Conservation (phyloP, 2,113 vertebrate genomes). For the Macroglossus sobrinus region DNA sequence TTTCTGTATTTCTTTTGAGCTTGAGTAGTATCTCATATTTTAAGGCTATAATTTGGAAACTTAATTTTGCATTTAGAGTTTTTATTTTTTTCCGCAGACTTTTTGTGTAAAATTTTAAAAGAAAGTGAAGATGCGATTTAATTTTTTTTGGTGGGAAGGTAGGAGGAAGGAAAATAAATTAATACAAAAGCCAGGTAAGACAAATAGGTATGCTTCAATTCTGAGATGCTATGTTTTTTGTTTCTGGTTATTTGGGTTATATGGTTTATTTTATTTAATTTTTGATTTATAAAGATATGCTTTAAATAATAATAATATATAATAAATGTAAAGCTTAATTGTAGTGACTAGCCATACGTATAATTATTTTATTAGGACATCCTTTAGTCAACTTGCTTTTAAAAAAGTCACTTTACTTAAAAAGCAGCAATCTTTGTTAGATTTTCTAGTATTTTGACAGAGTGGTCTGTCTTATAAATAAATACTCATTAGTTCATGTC, state of each 20-base stretch:
- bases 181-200: neutral
- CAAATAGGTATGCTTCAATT: neutral
- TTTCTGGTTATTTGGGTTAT: conserved; percentile 22
- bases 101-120: conserved; percentile 12
- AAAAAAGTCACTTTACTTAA: neutral
- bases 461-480: neutral
- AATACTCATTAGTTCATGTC: neutral
- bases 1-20: neutral
- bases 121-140: neutral
- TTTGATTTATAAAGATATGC: conserved; percentile 18
- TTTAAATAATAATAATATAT: neutral
- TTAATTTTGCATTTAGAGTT: neutral
- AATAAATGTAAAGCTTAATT: conserved; percentile 1
- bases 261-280: neutral
- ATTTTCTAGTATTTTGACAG: neutral
- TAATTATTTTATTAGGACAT: neutral
- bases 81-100: neutral
- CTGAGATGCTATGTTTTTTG: neutral
- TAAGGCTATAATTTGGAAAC: neutral
- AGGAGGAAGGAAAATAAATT: neutral
- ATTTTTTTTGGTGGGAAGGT: neutral
- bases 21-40: neutral
- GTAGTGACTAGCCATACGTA: neutral
- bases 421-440: neutral
- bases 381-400: neutral